Evolutionary conservation across 1,140 invertebrate species (phyloP), one percentile per base, ranked within the genome.

Genomic region (Holcopasites calliopsidis): DNA sequence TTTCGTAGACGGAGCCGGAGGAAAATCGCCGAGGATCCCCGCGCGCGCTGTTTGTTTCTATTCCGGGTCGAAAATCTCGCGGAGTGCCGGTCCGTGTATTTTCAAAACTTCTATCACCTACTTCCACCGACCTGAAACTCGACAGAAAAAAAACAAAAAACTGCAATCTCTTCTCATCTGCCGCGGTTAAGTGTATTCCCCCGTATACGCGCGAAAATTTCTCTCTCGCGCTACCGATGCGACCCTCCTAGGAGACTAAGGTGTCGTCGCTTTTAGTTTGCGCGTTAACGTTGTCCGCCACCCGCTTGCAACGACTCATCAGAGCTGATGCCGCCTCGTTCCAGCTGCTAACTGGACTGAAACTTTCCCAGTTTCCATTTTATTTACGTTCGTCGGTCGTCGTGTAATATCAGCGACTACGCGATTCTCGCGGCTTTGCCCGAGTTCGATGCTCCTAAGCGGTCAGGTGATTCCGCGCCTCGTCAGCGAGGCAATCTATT

Each of bases 91-190:
- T 47, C 35, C 8, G 18, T 42, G 7, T n/a, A 33, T 35, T 52
- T 52, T 38, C n/a, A 21, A 40, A 52, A 38, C 33, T 28, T n/a
- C 21, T 52, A 16, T 11, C 35, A 49, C 21, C 49, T 21, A n/a
- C n/a, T n/a, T n/a, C n/a, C n/a, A n/a, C n/a, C n/a, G n/a, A n/a
- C n/a, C n/a, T n/a, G n/a, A n/a, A n/a, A n/a, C n/a, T n/a, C n/a
- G n/a, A n/a, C n/a, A n/a, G n/a, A n/a, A n/a, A n/a, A n/a, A n/a
- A n/a, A n/a, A n/a, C 33, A 4, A 28, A 49, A 60, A 49, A n/a
- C 23, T 28, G 61, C 40, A 42, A 40, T 74, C 33, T 54, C 38
- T 66, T 57, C 31, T 66, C 61, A 55, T 73, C 61, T 0, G 0
- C 4, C 3, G 0, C n/a, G 11, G 3, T 26, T 6, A 26, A 74